Conservation (phyloP, 2,888 invertebrate genomes). For the Strigamia maritima region DNA sequence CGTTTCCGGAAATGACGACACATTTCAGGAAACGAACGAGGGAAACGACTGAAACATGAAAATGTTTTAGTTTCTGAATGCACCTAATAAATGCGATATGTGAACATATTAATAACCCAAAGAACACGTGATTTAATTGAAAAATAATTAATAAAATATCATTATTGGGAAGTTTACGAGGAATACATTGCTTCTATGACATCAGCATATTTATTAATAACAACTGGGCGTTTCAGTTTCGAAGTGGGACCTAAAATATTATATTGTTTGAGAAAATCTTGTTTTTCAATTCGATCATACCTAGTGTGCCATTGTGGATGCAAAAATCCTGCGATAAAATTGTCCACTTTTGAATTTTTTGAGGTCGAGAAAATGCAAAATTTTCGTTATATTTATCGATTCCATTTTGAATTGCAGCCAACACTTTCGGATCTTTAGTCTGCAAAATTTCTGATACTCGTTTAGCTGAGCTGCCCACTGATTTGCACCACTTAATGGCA, state of each 20-base stretch:
- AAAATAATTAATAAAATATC: no score
- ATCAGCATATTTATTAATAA: background rate
- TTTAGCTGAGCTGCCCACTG: conserved; percentile 63
- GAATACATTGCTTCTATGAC: background rate
- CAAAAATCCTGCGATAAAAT: conserved; percentile 83
- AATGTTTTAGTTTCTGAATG: no score
- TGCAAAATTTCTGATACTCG: conserved; percentile 68
- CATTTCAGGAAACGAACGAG: no score
- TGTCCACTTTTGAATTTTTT: conserved; percentile 80
- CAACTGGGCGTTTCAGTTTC: background rate
- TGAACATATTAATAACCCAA: no score
- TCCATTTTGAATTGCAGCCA: conserved; percentile 55
- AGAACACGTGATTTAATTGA: no score
- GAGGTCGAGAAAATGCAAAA: conserved; percentile 78
- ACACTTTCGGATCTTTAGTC: background rate
- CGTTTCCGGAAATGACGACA: no score
- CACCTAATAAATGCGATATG: no score
- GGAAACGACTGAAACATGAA: no score
- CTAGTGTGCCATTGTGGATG: conserved; percentile 64
- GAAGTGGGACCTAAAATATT: background rate
- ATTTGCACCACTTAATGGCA: conserved; percentile 68
- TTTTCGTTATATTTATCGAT: conserved; percentile 69
- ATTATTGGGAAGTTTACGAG: no score
- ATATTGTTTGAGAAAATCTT: background rate
- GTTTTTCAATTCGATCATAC: background rate